Evolutionary conservation across 2,888 invertebrate species (phyloP).

Genomic region (Oligia latruncula): DNA sequence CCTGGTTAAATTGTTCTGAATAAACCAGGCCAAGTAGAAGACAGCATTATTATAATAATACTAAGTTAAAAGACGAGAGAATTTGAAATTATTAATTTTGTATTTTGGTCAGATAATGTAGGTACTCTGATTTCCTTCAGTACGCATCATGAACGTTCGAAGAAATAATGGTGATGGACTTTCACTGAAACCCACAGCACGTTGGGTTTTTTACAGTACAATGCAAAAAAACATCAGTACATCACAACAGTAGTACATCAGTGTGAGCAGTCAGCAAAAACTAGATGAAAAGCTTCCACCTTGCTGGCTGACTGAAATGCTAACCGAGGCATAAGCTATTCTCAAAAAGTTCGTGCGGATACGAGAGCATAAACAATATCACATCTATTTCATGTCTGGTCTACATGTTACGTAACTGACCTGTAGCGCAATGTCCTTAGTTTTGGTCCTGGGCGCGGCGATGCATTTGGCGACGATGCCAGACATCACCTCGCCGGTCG

Average conservation of each 20-base stretch:
- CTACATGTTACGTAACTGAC: slow-evolving; percentile 64
- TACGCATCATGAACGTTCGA: neutral
- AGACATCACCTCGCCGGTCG: slow-evolving; percentile 96
- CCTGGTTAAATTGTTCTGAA: slow-evolving; percentile 30
- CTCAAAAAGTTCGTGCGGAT: neutral
- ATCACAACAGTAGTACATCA: no score
- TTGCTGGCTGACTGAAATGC: neutral
- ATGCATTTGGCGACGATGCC: slow-evolving; percentile 98
- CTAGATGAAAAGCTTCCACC: no score
- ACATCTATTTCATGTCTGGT: neutral
- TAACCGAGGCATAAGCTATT: neutral
- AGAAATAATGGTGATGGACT: neutral
- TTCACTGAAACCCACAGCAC: neutral
- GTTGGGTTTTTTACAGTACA: no score
- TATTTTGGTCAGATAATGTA: slow-evolving; percentile 27
- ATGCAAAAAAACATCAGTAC: neutral
- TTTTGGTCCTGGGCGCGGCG: slow-evolving; percentile 97
- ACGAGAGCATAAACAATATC: neutral
- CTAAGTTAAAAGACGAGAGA: slow-evolving; percentile 1
- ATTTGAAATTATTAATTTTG: slow-evolving; percentile 4
- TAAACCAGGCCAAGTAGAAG: slow-evolving; percentile 43
- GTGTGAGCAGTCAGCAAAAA: neutral
- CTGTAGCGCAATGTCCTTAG: slow-evolving; percentile 97
- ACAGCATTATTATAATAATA: slow-evolving; percentile 28
- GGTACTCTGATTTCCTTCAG: slow-evolving; percentile 4